Evolutionary conservation across 2,797 vertebrate species (phyloP).

Genomic region (Chelonia mydas): DNA sequence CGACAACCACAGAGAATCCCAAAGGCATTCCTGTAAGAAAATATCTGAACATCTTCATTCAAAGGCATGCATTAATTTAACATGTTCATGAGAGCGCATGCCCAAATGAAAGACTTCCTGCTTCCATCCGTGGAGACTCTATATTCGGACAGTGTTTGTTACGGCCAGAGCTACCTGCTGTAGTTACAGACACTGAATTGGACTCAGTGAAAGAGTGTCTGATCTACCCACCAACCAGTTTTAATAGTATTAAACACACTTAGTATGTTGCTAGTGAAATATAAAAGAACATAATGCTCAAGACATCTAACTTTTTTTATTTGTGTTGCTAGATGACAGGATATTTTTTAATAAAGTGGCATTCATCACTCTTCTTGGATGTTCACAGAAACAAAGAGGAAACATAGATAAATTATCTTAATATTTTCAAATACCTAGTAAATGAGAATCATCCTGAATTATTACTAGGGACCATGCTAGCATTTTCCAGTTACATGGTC

Average conservation of each 20-base stretch:
- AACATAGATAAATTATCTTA: not conserved
- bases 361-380: not conserved
- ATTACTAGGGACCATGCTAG: fast-evolving
- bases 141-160: not conserved
- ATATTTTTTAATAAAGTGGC: not conserved
- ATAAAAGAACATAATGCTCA: not conserved
- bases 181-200: not conserved
- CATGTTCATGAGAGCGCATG: not conserved
- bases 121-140: not conserved
- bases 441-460: not conserved
- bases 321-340: not conserved
- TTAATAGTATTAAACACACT: not conserved
- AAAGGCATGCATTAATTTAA: constrained; percentile 16
- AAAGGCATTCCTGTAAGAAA: constrained; percentile 22
- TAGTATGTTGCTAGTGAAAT: not conserved
- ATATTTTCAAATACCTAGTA: not conserved
- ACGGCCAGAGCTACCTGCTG: not conserved
- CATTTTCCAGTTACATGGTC: not conserved
- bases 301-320: not conserved
- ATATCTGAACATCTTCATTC: not conserved
- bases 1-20: constrained; percentile 57
- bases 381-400: constrained; percentile 4
- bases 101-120: not conserved
- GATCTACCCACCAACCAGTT: not conserved
- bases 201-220: not conserved